Conservation (phyloP, 92 coral and sea anemone genomes). For the Epizoanthus scotinus region DNA sequence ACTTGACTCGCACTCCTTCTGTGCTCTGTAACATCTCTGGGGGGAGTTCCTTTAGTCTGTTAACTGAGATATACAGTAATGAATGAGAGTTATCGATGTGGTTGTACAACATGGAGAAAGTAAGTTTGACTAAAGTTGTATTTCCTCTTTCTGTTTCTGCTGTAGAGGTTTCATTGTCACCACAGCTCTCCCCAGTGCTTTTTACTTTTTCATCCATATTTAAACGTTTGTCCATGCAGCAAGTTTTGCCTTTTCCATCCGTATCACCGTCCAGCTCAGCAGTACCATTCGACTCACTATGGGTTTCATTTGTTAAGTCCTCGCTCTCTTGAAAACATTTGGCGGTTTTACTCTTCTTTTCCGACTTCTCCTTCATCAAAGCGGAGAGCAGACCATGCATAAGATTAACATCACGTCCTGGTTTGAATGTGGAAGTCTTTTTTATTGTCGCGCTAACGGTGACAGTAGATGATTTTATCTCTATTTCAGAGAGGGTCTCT, state of each 20-base stretch:
- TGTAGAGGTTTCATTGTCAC: background rate
- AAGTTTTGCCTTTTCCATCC: background rate
- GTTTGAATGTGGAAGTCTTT: background rate
- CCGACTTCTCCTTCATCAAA: conserved; percentile 4
- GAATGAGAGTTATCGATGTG: conserved; percentile 43
- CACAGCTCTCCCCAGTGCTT: background rate
- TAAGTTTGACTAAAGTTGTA: conserved; percentile 51
- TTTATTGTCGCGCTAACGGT: background rate
- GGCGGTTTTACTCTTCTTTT: conserved; percentile 3
- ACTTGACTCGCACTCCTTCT: conserved; percentile 53
- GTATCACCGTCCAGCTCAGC: background rate
- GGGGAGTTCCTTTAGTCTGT: conserved; percentile 49
- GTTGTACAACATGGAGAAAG: conserved; percentile 64
- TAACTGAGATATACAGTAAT: conserved; percentile 59
- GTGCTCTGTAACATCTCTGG: conserved; percentile 3
- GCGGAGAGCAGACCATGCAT: conserved; percentile 30
- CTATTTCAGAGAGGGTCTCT: background rate
- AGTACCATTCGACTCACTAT: background rate
- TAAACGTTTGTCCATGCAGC: background rate
- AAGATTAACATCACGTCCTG: conserved; percentile 2
- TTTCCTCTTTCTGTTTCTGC: background rate
- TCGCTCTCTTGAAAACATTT: background rate
- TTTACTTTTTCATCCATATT: background rate
- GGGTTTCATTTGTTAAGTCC: background rate
- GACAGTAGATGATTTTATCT: background rate